phyloP scores from a whole-genome alignment of 2,113 vertebrate species.

The Grus americana region DNA sequence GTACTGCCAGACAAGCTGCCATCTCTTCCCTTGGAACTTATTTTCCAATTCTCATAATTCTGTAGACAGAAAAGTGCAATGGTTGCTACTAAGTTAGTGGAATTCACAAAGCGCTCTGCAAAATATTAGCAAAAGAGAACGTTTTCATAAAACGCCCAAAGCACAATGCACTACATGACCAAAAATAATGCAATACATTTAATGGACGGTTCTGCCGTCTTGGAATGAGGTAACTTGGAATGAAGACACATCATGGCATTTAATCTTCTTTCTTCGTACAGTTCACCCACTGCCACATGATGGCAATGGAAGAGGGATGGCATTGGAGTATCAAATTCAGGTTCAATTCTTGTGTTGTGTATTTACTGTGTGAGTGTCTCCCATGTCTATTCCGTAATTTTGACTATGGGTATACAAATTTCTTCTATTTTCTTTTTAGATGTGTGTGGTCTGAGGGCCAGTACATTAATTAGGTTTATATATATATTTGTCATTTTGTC shows the following conservation, averaged over 20 bases:
- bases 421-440: not conserved
- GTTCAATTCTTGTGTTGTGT: not conserved
- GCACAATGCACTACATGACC: not conserved
- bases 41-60: not conserved
- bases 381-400: not conserved
- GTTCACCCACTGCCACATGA: not conserved
- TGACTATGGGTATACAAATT: not conserved
- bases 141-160: not conserved
- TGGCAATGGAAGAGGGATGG: not conserved
- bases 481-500: slow-evolving; percentile 18
- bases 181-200: not conserved
- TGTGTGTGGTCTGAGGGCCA: slow-evolving; percentile 31
- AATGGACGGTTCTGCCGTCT: not conserved
- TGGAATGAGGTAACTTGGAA: not conserved
- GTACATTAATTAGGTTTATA: slow-evolving; percentile 30
- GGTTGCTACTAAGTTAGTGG: not conserved
- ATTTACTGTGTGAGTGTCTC: not conserved
- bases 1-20: not conserved
- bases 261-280: not conserved
- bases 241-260: accelerated
- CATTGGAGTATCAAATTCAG: not conserved
- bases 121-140: not conserved
- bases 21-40: not conserved
- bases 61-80: not conserved
- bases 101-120: not conserved